A percentile compares a stretch with the other conserved stretches of the same genome.
These are phyloP conservation scores for Buceros bicornis DNA, from an alignment of 2,797 vertebrate species.

Conservation along the genomic window DNA sequence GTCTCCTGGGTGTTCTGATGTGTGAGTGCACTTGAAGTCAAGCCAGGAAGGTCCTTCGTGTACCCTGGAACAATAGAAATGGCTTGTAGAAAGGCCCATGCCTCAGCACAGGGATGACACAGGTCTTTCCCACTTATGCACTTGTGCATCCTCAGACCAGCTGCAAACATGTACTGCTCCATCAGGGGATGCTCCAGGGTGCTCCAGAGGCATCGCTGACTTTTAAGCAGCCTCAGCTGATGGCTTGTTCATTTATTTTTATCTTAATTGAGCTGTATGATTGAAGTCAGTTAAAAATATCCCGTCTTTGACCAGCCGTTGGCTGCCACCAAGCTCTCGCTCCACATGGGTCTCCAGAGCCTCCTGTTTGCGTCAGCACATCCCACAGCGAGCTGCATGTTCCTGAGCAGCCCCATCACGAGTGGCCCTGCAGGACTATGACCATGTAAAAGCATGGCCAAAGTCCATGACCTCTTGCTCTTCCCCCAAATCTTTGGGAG, in stretches of 20 bases:
- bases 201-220: background rate
- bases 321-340: rapidly evolving
- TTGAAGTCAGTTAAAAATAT: background rate
- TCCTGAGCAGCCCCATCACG: background rate
- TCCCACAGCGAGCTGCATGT: background rate
- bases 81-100: background rate
- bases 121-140: background rate
- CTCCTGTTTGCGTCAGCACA: background rate
- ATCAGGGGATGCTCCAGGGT: rapidly evolving
- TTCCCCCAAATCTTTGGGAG: background rate
- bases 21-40: background rate
- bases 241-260: background rate
- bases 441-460: background rate
- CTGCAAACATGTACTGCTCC: rapidly evolving
- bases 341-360: background rate
- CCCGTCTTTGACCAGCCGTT: background rate
- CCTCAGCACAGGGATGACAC: background rate
- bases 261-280: background rate
- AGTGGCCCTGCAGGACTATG: rapidly evolving
- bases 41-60: background rate
- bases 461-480: background rate
- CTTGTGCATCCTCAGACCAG: background rate
- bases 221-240: background rate
- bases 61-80: background rate
- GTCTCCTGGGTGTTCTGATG: background rate